Evolutionary conservation across 2,797 vertebrate genomes (phyloP), one percentile per base, ranked within the genome.

Genomic region (Cuculus canorus): DNA sequence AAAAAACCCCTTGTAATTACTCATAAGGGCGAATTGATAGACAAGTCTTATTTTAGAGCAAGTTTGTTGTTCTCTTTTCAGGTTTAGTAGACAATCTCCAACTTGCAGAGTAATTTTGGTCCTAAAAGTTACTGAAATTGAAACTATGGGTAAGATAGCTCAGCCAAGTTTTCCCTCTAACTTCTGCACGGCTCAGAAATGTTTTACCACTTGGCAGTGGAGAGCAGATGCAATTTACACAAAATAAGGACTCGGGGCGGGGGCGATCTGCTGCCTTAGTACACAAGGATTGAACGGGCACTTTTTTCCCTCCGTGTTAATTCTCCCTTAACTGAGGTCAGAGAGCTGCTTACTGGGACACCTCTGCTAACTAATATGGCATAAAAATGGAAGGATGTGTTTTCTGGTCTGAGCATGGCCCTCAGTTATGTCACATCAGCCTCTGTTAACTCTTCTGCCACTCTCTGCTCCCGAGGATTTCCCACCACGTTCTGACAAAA

Each of bases 181-280:
- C 16, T 3, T 86, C 30, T 66, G 69, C 68, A 50, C 2, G 15
- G 15, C 45, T 83, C 50, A 41, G 10, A 71, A 72, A 4, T 22
- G 23, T 9, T 11, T 45, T 48, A 69, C 5, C 18, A 30, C 28
- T 33, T 37, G 23, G 30, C 30, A 48, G 47, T 45, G 15, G 17
- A 63, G 24, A 37, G 47, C 57, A 63, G 63, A 56, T 41, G 28
- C 23, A 41, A 11, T 50, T 88, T 37, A 43, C 73, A 28, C 41
- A 30, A 13, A 48, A 33, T 9, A n/a, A 16, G 4, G 33, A 50
- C n/a, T 13, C 0, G 0, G 35, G 24, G 17, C 6, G 47, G 45
- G 45, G 47, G 22, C 48, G 47, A n/a, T 47, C 24, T 59, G 32
- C 53, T 53, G 65, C 39, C 56, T 56, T n/a, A 64, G 43, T 43